A percentile compares a stretch with the other conserved stretches of the same genome.
Evolutionary conservation across 2,797 vertebrate species (phyloP).

Genomic region (Avahi laniger): DNA sequence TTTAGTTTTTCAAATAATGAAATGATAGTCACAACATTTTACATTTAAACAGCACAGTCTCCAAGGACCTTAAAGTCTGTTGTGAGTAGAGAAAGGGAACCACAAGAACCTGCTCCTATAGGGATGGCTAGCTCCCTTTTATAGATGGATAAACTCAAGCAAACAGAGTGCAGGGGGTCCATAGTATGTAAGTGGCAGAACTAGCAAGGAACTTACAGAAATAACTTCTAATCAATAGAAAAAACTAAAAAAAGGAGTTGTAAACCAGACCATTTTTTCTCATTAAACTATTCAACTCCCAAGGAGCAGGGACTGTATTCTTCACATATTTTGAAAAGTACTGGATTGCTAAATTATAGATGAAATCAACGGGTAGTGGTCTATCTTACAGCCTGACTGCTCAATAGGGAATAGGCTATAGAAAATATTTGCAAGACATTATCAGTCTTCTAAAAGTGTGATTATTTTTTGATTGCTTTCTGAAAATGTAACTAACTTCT

Average conservation of each 20-base stretch:
- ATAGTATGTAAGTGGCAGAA: neutral
- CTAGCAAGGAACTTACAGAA: neutral
- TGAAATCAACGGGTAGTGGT: slow-evolving; percentile 46
- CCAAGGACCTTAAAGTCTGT: neutral
- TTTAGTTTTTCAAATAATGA: slow-evolving; percentile 53
- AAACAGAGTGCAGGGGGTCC: neutral
- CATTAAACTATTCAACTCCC: slow-evolving; percentile 34
- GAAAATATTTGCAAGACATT: neutral
- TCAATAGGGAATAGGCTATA: neutral
- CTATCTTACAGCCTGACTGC: neutral
- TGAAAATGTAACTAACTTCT: slow-evolving; percentile 31
- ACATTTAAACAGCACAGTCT: neutral
- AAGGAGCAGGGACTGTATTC: neutral
- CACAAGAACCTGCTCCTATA: neutral
- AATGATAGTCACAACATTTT: slow-evolving; percentile 70
- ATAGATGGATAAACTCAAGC: neutral
- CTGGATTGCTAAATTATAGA: slow-evolving; percentile 56
- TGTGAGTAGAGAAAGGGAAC: slow-evolving; percentile 29
- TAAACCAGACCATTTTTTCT: slow-evolving; percentile 9
- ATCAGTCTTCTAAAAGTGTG: slow-evolving; percentile 12
- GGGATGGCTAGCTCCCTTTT: neutral
- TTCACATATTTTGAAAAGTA: slow-evolving; percentile 37
- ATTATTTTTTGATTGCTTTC: slow-evolving; percentile 39
- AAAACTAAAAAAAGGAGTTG: neutral
- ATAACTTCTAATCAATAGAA: neutral